Evolutionary conservation across 37 sponge, comb jelly and placozoan species (phyloP).

Genomic region (Cliona cf. orientalis): DNA sequence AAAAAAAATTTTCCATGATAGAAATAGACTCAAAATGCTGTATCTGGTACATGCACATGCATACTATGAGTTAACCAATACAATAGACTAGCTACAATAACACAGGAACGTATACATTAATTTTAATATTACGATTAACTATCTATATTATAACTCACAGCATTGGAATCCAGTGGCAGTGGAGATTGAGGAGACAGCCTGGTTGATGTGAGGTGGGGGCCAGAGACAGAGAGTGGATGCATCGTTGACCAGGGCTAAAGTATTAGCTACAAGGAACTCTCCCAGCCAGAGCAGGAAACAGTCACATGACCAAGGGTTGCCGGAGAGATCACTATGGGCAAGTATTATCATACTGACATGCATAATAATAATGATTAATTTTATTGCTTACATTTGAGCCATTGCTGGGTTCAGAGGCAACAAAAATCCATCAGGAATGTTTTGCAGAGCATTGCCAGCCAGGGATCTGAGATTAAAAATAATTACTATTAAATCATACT

Average conservation of each 20-base stretch:
- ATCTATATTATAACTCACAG: slow-evolving; percentile 46
- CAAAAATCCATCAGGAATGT: slow-evolving; percentile 42
- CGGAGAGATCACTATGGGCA: slow-evolving; percentile 19
- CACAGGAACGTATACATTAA: background rate
- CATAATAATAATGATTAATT: background rate
- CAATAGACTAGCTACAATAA: background rate
- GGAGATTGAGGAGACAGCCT: background rate
- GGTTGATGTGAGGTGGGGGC: slow-evolving; percentile 17
- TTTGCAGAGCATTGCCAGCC: slow-evolving; percentile 26
- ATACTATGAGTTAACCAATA: too few relatives aligned
- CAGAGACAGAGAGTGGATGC: slow-evolving; percentile 14
- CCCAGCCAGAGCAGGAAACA: slow-evolving; percentile 46
- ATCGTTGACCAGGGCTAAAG: background rate
- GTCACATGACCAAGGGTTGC: slow-evolving; percentile 78
- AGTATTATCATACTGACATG: background rate
- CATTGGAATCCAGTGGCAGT: slow-evolving; percentile 3
- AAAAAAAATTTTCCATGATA: too few relatives aligned
- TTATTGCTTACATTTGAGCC: slow-evolving; percentile 38
- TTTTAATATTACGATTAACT: too few relatives aligned
- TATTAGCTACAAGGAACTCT: background rate
- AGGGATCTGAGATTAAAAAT: slow-evolving; percentile 12
- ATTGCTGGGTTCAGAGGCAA: background rate
- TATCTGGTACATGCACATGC: too few relatives aligned
- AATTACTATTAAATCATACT: background rate
- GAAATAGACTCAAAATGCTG: too few relatives aligned